Conservation (phyloP, 2,113 vertebrate genomes). For the Corythoichthys haematopterus region DNA sequence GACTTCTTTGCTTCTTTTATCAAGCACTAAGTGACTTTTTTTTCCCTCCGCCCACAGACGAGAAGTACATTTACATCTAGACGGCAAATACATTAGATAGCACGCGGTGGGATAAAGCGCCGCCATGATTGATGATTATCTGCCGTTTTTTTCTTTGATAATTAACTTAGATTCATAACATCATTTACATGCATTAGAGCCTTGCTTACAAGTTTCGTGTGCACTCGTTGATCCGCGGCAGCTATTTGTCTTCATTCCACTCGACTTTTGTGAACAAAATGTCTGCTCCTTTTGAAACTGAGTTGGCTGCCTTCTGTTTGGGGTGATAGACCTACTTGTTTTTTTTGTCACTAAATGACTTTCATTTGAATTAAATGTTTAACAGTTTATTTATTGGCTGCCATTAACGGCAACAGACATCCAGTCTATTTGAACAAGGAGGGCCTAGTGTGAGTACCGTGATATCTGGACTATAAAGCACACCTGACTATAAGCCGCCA, state of each 20-base stretch:
- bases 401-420: no score
- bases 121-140: slow-evolving; percentile 1
- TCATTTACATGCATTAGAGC: slow-evolving; percentile 3
- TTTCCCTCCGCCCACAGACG: slow-evolving; percentile 7
- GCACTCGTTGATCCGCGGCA: neutral
- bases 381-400: no score
- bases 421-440: no score
- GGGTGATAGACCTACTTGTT: neutral
- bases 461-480: no score
- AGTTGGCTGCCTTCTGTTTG: neutral
- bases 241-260: slow-evolving; percentile 1
- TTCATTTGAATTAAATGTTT: neutral
- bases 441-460: no score
- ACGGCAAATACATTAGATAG: slow-evolving; percentile 29
- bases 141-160: neutral
- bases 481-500: no score
- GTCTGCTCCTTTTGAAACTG: neutral
- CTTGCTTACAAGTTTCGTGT: slow-evolving; percentile 1
- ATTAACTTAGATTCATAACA: slow-evolving; percentile 6
- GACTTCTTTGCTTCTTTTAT: slow-evolving; percentile 24
- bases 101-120: neutral
- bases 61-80: slow-evolving; percentile 32
- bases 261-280: neutral
- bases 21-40: slow-evolving; percentile 24
- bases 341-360: neutral